Base-by-base conservation (phyloP, 2,113 vertebrate genomes). In the Oncorhynchus keta region DNA sequence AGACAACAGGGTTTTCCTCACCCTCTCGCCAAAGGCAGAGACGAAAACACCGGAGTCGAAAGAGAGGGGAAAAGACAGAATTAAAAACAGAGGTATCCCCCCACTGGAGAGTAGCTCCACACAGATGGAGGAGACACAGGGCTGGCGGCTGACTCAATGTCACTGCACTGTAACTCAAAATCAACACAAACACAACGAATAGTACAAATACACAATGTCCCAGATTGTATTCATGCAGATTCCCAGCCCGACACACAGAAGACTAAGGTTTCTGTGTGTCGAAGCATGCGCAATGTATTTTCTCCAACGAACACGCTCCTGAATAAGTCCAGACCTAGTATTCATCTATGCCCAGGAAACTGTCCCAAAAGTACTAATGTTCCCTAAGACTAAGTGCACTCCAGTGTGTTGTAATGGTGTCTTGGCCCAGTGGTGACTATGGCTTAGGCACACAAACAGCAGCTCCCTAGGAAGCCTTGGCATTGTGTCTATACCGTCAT, bases 101-200 rank as follows among this genome's bases (percentile, higher is more conserved):
- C 26, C 89, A 90, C 82, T 90, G 88, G 89, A 84, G 71, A 59
- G 1, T 78, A 86, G 7, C 82, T 86, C 9, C 4, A 13, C 80
- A 88, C 80, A 79, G 79, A 22, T 39, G 69, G 73, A 72, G 57
- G 88, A 79, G 87, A 86, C 87, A 87, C 81, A 89, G 77, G 84
- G 87, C 83, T 89, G 91, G 90, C 91, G 91, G 90, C 91, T 92
- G 90, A 92, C 85, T 85, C 59, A 22, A 24, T 22, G 3, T 22
- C 20, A 24, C 18, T 62, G 59, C n/a, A 22, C 18, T 22, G 59
- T 7, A 13, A 45, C 61, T 66, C 11, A 75, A 18, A 66, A 51
- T 13, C 66, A 12, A 75, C 74, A 68, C 39, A 28, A 9, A 67
- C 62, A 75, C 45, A 68, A 45, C 16, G 4, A 62, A 51, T 26